A percentile compares a stretch with the other conserved stretches of the same genome.
Conservation (phyloP, 1,140 invertebrate species). For the Phymastichus coffea region DNA sequence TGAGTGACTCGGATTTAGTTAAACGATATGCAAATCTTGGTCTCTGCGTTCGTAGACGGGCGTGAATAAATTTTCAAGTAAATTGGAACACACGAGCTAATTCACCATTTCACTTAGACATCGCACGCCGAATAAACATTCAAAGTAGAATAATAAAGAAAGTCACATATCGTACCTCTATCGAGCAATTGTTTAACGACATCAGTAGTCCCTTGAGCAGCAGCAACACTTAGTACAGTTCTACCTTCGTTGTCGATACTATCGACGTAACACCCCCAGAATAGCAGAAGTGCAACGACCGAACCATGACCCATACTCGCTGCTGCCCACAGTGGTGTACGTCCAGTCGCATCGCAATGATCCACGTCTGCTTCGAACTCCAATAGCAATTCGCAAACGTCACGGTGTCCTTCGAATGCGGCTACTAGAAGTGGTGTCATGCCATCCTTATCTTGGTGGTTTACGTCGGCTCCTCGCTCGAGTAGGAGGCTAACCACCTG, state of each 20-base stretch:
- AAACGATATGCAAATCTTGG: too few species aligned
- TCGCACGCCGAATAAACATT: too few species aligned
- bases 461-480: conserved; percentile 82
- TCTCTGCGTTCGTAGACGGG: too few species aligned
- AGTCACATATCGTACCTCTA: too few species aligned
- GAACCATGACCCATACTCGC: conserved; percentile 83
- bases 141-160: too few species aligned
- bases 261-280: conserved; percentile 88
- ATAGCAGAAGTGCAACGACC: conserved; percentile 77
- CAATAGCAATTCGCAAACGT: conserved; percentile 81
- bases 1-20: too few species aligned
- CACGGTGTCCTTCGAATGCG: conserved; percentile 87
- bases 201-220: conserved; percentile 78
- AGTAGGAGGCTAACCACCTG: conserved; percentile 73
- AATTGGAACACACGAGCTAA: too few species aligned
- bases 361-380: conserved; percentile 88
- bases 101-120: too few species aligned
- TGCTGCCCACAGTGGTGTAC: conserved; percentile 80
- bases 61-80: too few species aligned
- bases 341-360: conserved; percentile 74
- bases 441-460: conserved; percentile 87
- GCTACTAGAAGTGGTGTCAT: conserved; percentile 92
- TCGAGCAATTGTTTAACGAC: conserved; percentile 88
- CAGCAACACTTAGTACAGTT: conserved; percentile 83
- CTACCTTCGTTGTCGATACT: conserved; percentile 88